Evolutionary conservation across 2,888 invertebrate genomes (phyloP).

Genomic region (Bursaphelenchus okinawaensis): DNA sequence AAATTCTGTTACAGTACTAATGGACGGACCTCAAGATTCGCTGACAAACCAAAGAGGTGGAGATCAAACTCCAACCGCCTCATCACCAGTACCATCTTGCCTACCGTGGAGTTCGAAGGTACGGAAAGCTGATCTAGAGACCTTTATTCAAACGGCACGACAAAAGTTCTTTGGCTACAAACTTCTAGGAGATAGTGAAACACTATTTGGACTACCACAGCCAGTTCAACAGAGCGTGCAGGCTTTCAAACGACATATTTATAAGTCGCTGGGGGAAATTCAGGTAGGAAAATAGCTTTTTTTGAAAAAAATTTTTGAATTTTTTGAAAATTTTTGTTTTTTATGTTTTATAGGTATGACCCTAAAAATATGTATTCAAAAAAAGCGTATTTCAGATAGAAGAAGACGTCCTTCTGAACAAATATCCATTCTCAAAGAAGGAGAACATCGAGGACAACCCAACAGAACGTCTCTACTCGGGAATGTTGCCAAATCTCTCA

Average conservation of each 20-base stretch:
- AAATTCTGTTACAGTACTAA: no score
- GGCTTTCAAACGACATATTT: conserved; percentile 61
- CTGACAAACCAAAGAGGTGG: conserved; percentile 25
- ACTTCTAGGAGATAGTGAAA: conserved; percentile 74
- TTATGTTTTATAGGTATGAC: no score
- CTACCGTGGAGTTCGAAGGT: conserved; percentile 47
- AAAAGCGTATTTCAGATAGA: conserved; percentile 40
- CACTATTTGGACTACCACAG: conserved; percentile 86
- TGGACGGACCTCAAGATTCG: not conserved
- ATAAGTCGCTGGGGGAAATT: conserved; percentile 46
- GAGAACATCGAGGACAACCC: conserved; percentile 61
- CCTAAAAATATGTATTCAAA: not conserved
- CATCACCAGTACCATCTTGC: conserved; percentile 29
- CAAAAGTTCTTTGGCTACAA: conserved; percentile 90
- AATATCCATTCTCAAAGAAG: conserved; percentile 61
- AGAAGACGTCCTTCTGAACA: conserved; percentile 46
- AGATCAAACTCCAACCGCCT: conserved; percentile 41
- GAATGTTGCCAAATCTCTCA: conserved; percentile 89
- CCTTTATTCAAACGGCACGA: conserved; percentile 35
- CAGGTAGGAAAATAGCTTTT: conserved; percentile 41
- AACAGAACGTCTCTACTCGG: conserved; percentile 59
- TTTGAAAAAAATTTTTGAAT: no score
- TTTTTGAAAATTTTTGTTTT: no score
- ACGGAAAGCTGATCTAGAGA: conserved; percentile 41
- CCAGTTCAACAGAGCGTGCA: conserved; percentile 89